Conservation (phyloP, 2,113 vertebrate genomes). For the Rhegmatorhina hoffmannsi region DNA sequence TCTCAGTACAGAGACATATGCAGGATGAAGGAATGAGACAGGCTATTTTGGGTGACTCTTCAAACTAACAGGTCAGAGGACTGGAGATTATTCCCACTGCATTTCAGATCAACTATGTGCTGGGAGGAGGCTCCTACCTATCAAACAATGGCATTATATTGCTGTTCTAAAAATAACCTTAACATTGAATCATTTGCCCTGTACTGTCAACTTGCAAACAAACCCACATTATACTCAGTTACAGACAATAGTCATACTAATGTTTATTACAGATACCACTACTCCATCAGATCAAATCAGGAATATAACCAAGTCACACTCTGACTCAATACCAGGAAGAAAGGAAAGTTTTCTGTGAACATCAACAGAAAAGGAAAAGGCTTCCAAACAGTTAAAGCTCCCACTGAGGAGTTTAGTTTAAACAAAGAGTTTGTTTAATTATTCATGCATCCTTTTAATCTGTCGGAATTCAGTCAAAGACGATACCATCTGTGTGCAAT, state of each 20-base stretch:
- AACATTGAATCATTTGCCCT: constrained; percentile 2
- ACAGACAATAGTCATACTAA: neutral
- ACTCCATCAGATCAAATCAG: neutral
- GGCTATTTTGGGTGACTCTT: constrained; percentile 38
- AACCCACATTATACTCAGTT: neutral
- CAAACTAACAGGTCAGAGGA: constrained; percentile 14
- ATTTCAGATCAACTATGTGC: neutral
- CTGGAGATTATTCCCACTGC: neutral
- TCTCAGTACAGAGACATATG: neutral
- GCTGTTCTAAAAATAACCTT: constrained; percentile 28
- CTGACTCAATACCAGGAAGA: neutral
- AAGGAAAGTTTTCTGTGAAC: neutral
- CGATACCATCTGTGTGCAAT: neutral
- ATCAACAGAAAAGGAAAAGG: neutral
- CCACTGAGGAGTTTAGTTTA: neutral
- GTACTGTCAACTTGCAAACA: neutral
- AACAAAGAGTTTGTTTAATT: constrained; percentile 24
- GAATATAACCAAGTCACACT: neutral
- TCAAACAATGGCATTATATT: neutral
- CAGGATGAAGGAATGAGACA: neutral
- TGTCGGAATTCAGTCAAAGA: neutral
- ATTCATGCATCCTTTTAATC: neutral
- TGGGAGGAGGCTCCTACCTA: neutral
- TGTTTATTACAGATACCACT: neutral
- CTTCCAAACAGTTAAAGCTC: constrained; percentile 7